Conservation (phyloP, 1,140 invertebrate species). For the Whitmania pigra region DNA sequence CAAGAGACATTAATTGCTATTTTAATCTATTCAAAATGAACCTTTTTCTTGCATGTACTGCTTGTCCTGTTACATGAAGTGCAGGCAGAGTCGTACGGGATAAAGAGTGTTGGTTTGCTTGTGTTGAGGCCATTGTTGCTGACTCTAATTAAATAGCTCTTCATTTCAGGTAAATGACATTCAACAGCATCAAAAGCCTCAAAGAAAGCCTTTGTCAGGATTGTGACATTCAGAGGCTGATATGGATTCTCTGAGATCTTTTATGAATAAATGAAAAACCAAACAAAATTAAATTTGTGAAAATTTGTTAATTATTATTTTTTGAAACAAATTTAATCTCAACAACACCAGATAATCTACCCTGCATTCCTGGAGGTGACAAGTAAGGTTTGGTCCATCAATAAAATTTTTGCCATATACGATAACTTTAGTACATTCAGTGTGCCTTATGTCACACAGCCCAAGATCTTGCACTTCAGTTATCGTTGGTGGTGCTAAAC, state of each 20-base stretch:
- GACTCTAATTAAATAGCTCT: conserved; percentile 25
- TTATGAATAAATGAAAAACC: not conserved
- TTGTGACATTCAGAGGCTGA: too few relatives aligned
- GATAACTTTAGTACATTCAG: conserved; percentile 26
- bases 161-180: conserved; percentile 16
- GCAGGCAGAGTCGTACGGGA: conserved; percentile 30
- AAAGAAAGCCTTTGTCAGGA: conserved; percentile 21
- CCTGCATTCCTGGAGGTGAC: conserved; percentile 28
- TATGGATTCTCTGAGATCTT: not conserved
- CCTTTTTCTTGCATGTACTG: conserved; percentile 29
- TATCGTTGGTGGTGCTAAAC: conserved; percentile 13
- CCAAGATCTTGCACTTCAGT: conserved; percentile 21
- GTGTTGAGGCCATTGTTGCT: conserved; percentile 25
- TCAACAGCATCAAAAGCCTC: conserved; percentile 25
- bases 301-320: too few relatives aligned
- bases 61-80: conserved; percentile 27
- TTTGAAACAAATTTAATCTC: too few relatives aligned
- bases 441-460: conserved; percentile 27
- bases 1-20: too few relatives aligned
- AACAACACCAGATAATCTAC: conserved; percentile 23
- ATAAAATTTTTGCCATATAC: conserved; percentile 31
- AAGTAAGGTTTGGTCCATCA: conserved; percentile 23
- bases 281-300: not conserved
- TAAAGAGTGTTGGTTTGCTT: conserved; percentile 27
- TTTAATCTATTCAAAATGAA: too few relatives aligned